A percentile compares a stretch with the other conserved stretches of the same genome.
Conservation (phyloP, 2,113 vertebrate species). For the Hucho hucho region DNA sequence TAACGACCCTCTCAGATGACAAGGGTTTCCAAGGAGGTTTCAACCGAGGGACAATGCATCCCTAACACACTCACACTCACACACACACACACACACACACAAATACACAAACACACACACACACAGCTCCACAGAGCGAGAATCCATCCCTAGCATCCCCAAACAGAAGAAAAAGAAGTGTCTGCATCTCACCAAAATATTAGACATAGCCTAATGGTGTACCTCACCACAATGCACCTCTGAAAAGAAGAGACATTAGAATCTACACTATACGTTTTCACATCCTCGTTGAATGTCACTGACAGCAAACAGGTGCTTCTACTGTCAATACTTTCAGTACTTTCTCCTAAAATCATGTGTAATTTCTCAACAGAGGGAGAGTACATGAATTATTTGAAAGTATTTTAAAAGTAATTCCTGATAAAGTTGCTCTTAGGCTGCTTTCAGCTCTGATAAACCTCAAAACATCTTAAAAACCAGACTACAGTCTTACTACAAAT, state of each 20-base stretch:
- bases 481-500: slow-evolving; percentile 9
- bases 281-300: not conserved
- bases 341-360: too few species aligned
- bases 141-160: too few species aligned
- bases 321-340: too few species aligned
- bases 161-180: too few species aligned
- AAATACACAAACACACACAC: not conserved
- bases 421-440: not conserved
- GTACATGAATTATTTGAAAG: too few species aligned
- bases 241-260: too few species aligned
- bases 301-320: not conserved
- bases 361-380: too few species aligned
- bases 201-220: too few species aligned
- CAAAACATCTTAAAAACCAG: slow-evolving; percentile 1
- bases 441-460: too few species aligned
- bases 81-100: not conserved
- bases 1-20: slow-evolving; percentile 54
- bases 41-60: slow-evolving; percentile 36
- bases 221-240: not conserved
- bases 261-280: not conserved
- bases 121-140: not conserved
- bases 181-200: not conserved
- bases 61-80: slow-evolving; percentile 11
- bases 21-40: slow-evolving; percentile 58
- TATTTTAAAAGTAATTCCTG: not conserved